Base-by-base conservation (phyloP, 2,888 invertebrate species). In the Drosophila limbata region DNA sequence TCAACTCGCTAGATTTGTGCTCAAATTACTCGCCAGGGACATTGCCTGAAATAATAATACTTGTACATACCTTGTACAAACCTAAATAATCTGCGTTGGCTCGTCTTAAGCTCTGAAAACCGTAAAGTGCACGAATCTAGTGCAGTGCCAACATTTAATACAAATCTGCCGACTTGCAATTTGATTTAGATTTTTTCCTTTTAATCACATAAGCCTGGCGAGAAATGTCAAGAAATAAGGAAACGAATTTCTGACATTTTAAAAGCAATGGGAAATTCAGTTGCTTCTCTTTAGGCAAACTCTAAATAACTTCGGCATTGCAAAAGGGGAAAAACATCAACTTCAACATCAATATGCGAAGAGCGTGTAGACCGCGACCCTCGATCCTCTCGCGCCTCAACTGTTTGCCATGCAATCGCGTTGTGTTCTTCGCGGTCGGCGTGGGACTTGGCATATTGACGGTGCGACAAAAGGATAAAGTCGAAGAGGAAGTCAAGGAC, bases 381-480 rank as follows among this genome's bases (percentile, higher is more conserved):
- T 75, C 82, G 8, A 10, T 82, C 5, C 19, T 82, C 9, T 57
- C 77, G 21, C 66, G 81, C 9, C 51, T 84, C n/a, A 84, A 84
- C 48, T 84, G 84, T 53, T 35, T 33, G 19, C 75, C 59, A 9
- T 84, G 84, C 69, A 81, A 81, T 59, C 79, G 73, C 3, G 60
- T 77, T 21, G 5, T 84, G 9, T 83, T 84, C 61, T 84, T 84
- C 25, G 10, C 69, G 40, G 2, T 69, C 21, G 84, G 84, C n/a
- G 69, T 83, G n/a, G 70, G 69, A 37, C 5, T 73, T 5, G 84
- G 74, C n/a, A 15, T 69, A 10, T 5, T 31, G 1, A 59, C 47
- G 17, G 44, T 71, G n/a, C 57, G 63, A 5, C 28, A 53, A 3
- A 74, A 72, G 51, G 59, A 67, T 0, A 33, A 52, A 0, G 35